Percentiles rank a stretch among this genome's conserved stretches.
Evolutionary conservation across 2,888 invertebrate species (phyloP).

Genomic region (Eupithecia subumbrata): DNA sequence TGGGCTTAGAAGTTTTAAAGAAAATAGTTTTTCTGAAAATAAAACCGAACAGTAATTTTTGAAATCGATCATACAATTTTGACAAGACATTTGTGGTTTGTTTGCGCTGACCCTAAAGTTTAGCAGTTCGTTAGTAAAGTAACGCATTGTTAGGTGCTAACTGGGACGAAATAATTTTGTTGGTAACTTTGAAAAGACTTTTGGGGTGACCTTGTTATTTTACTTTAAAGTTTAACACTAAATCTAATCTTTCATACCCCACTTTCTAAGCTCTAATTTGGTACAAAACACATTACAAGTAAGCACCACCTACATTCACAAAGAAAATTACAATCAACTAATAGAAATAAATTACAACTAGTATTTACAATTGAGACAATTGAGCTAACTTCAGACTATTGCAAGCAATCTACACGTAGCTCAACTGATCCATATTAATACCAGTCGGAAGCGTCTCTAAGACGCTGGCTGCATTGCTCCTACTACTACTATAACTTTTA

Average conservation of each 20-base stretch:
- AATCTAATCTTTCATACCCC: not conserved
- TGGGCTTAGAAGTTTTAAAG: not conserved
- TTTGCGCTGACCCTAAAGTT: conserved; percentile 18
- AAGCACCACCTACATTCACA: too few species aligned
- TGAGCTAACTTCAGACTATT: too few species aligned
- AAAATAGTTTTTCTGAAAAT: not conserved
- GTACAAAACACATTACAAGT: not conserved
- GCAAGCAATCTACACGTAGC: too few species aligned
- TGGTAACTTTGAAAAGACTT: conserved; percentile 15
- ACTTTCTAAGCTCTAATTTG: not conserved
- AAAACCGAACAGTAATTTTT: not conserved
- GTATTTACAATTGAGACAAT: too few species aligned
- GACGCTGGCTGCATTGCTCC: too few species aligned
- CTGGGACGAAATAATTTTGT: conserved; percentile 21
- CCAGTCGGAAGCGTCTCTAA: too few species aligned
- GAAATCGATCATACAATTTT: not conserved
- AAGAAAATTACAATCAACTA: too few species aligned
- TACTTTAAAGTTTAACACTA: not conserved
- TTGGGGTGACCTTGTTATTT: conserved; percentile 9
- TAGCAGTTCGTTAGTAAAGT: conserved; percentile 34
- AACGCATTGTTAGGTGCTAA: conserved; percentile 35
- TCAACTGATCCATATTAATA: too few species aligned
- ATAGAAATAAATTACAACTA: too few species aligned
- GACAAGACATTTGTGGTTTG: conserved; percentile 12
- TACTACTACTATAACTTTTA: not conserved